Base-by-base conservation (phyloP, 2,888 invertebrate genomes). In the Sinotaia quadrata region DNA sequence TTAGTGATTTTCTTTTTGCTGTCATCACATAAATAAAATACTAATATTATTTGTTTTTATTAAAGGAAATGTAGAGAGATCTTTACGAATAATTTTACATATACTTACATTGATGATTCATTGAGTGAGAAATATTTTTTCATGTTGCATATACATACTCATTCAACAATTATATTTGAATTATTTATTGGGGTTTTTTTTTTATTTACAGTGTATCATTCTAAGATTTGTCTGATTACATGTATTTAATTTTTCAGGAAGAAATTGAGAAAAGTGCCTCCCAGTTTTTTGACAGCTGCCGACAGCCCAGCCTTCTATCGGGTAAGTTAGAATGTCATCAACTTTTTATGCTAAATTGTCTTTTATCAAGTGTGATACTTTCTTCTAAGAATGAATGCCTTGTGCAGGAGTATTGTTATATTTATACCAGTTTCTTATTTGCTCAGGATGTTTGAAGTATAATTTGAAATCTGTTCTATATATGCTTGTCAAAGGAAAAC, bases 241-340 rank as follows among this genome's bases (percentile, higher is more conserved):
- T 56, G 15, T 34, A 52, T 56, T 56, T 37, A n/a, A 21, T 60
- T 65, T 77, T 74, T 8, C 72, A 81, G 81, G 80, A 81, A 47
- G 76, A 77, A 56, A 75, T 82, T 44, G 75, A 78, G 57, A 72
- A 75, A 49, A 62, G 62, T 56, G 82, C 82, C 3, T 78, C 79
- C n/a, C 76, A 76, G 24, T 82, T 84, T 68, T 83, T 80, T 73
- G 80, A 81, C 51, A 76, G 74, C 57, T 70, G 74, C 31, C 67
- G 77, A 58, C 71, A 75, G 21, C 82, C 82, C 15, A 70, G 68
- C 58, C 72, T 78, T 21, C 69, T 81, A 12, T 79, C 79, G 72
- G 84, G 83, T 82, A 74, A 62, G 12, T 51, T 58, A 21, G n/a
- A n/a, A n/a, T n/a, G n/a, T n/a, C n/a, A n/a, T n/a, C 7, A 12